Conservation (phyloP, 2,888 invertebrate species). For the Cantharis lateralis region DNA sequence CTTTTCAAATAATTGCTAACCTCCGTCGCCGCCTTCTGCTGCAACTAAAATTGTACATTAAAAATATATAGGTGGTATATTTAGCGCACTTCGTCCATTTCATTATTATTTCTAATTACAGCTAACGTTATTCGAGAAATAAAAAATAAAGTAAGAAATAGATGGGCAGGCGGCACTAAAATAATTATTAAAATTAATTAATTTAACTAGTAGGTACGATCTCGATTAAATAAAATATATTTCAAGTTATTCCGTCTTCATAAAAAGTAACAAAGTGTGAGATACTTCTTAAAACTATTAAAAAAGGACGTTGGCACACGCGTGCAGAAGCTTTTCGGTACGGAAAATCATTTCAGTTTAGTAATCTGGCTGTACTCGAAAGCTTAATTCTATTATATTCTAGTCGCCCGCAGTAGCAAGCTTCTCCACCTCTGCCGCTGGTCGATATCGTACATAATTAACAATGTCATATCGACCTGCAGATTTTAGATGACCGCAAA, state of each 20-base stretch:
- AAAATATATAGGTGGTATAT: not conserved
- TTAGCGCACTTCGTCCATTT: not conserved
- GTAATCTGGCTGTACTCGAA: slow-evolving; percentile 51
- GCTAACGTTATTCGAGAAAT: no score
- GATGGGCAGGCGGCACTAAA: no score
- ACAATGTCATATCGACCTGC: slow-evolving; percentile 55
- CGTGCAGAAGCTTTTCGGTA: slow-evolving; percentile 15
- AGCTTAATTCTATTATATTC: slow-evolving; percentile 52
- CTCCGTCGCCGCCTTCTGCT: not conserved
- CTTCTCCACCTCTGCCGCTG: slow-evolving; percentile 44
- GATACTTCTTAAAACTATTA: slow-evolving; percentile 9
- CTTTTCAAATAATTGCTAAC: not conserved
- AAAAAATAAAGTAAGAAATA: no score
- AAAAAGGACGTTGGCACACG: slow-evolving; percentile 18
- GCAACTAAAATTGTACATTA: not conserved
- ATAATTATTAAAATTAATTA: not conserved
- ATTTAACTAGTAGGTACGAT: not conserved
- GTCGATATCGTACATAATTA: slow-evolving; percentile 56
- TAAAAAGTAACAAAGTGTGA: not conserved
- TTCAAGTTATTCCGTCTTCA: not conserved
- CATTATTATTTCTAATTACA: no score
- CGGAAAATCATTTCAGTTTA: slow-evolving; percentile 42
- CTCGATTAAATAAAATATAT: not conserved
- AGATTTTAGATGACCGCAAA: slow-evolving; percentile 35
- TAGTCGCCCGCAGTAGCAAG: slow-evolving; percentile 50